Conservation (phyloP, 2,113 vertebrate species). For the Eidolon helvum region DNA sequence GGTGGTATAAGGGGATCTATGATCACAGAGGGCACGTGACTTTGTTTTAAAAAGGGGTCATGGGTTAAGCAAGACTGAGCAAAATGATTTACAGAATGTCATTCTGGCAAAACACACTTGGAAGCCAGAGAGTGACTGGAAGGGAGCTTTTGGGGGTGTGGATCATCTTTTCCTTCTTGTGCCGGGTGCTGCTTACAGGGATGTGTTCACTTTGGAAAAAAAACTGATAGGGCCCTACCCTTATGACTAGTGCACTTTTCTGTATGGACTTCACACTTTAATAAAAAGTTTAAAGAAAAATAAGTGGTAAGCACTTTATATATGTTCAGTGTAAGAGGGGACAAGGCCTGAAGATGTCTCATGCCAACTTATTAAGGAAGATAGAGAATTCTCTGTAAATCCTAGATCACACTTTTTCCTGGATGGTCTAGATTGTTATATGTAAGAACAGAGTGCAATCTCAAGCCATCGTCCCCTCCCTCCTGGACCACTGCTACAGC, state of each 20-base stretch:
- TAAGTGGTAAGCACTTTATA: neutral
- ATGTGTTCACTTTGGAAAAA: neutral
- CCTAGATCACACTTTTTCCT: neutral
- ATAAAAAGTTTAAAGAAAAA: neutral
- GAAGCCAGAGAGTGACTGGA: neutral
- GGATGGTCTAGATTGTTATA: neutral
- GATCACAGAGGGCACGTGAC: neutral
- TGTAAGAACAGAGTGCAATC: neutral
- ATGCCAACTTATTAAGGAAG: neutral
- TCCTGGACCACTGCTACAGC: neutral
- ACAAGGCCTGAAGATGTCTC: neutral
- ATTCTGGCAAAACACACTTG: slow-evolving; percentile 4
- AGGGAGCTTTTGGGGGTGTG: no score
- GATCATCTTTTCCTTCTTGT: neutral
- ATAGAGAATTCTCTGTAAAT: neutral
- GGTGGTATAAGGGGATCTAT: neutral
- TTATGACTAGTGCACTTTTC: neutral
- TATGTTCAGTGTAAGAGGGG: neutral
- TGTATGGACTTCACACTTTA: neutral
- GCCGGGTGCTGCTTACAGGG: neutral
- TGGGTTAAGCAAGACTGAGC: neutral
- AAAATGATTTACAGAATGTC: slow-evolving; percentile 15
- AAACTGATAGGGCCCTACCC: neutral
- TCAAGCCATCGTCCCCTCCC: neutral
- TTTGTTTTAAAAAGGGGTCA: slow-evolving; percentile 22